These are phyloP conservation scores for Trissolcus brochymenae DNA, from an alignment of 2,888 invertebrate species.

Conservation along the genomic window DNA sequence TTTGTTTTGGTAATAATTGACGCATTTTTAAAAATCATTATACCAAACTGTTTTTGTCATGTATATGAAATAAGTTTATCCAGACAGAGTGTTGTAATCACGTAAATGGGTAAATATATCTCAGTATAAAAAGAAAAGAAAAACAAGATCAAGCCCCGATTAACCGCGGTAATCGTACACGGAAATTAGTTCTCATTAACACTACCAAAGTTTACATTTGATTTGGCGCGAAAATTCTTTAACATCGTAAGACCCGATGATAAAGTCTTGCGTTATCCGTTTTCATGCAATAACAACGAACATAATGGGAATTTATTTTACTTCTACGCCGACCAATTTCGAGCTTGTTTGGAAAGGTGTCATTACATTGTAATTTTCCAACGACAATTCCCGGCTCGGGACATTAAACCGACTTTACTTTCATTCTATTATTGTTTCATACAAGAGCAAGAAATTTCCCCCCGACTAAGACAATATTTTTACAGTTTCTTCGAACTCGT, in stretches of 20 bases:
- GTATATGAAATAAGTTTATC: conserved; percentile 15
- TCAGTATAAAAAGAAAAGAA: conserved; percentile 21
- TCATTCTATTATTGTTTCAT: conserved; percentile 38
- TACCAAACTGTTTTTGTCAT: neutral
- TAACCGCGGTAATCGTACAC: conserved; percentile 48
- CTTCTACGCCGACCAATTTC: conserved; percentile 39
- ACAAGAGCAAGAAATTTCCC: conserved; percentile 12
- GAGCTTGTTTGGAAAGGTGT: conserved; percentile 47
- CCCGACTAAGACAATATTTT: conserved; percentile 23
- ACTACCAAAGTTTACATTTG: conserved; percentile 42
- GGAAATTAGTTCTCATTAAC: conserved; percentile 55
- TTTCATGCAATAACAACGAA: conserved; percentile 39
- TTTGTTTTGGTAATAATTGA: no score
- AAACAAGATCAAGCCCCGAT: conserved; percentile 37
- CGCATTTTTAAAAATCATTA: no score
- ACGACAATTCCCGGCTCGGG: conserved; percentile 13
- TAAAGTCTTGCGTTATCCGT: conserved; percentile 47
- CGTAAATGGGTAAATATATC: conserved; percentile 29
- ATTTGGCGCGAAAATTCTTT: conserved; percentile 46
- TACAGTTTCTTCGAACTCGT: neutral
- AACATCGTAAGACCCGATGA: conserved; percentile 36
- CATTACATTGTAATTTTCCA: conserved; percentile 42
- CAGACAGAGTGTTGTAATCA: conserved; percentile 15
- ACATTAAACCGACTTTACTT: conserved; percentile 35
- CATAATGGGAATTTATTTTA: conserved; percentile 31